phyloP scores from a whole-genome alignment of 2,113 vertebrate genomes.

The Penelope pileata region DNA sequence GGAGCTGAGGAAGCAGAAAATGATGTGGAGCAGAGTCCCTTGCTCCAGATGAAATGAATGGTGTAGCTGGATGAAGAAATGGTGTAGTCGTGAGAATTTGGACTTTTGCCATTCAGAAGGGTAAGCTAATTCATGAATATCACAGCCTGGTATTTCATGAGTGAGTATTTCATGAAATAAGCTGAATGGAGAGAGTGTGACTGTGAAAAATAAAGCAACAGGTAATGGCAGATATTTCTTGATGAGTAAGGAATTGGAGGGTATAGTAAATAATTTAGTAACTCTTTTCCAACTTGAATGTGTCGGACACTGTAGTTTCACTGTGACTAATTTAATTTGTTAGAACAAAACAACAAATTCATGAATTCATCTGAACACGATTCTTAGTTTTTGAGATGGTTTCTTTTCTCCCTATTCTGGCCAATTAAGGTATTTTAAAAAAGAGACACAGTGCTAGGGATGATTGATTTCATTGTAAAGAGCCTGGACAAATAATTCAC shows the following conservation, averaged over 20 bases:
- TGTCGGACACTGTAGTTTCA: not conserved
- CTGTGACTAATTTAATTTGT: not conserved
- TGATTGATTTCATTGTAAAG: not conserved
- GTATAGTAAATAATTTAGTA: not conserved
- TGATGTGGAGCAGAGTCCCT: too few species aligned
- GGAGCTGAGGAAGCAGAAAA: too few species aligned
- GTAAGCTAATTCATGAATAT: not conserved
- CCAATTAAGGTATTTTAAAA: not conserved
- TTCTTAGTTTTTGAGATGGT: not conserved
- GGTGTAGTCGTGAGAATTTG: too few species aligned
- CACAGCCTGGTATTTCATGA: too few species aligned
- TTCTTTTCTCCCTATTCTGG: not conserved
- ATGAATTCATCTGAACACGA: not conserved
- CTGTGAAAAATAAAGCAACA: not conserved
- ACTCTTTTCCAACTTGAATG: not conserved
- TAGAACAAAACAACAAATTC: not conserved
- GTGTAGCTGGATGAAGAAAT: too few species aligned
- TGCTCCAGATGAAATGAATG: too few species aligned
- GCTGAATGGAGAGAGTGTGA: not conserved
- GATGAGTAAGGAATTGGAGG: not conserved
- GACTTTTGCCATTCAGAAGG: too few species aligned
- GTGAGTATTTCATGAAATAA: not conserved
- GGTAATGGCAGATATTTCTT: not conserved
- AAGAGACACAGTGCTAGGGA: not conserved
- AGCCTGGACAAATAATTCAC: not conserved